Conservation (phyloP, 2,888 invertebrate species). For the Lysandra coridon region DNA sequence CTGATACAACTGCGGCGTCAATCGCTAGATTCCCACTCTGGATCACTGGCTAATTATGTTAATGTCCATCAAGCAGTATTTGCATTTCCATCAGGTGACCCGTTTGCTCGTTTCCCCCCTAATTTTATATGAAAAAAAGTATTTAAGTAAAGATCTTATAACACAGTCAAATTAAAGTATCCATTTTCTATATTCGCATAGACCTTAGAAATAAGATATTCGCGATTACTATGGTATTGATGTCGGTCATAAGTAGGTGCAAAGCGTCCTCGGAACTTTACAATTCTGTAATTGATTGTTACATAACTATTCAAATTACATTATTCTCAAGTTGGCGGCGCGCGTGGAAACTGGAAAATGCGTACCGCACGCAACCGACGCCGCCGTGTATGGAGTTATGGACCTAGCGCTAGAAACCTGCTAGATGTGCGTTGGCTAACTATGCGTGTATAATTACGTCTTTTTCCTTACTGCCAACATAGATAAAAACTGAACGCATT, state of each 20-base stretch:
- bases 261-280: neutral
- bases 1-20: no score
- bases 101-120: no score
- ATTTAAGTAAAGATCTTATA: no score
- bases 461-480: neutral
- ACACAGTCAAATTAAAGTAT: no score
- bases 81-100: no score
- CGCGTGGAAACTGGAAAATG: constrained; percentile 15
- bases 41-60: no score
- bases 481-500: neutral
- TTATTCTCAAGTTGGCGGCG: neutral
- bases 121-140: no score
- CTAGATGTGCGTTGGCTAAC: neutral
- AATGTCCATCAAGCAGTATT: no score
- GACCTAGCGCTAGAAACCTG: constrained; percentile 20
- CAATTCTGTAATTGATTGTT: neutral
- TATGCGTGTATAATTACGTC: neutral
- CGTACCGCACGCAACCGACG: constrained; percentile 3
- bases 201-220: no score
- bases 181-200: no score
- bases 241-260: neutral
- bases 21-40: no score
- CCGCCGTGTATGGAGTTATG: neutral
- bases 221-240: no score
- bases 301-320: constrained; percentile 9